Base-by-base conservation (phyloP, 2,797 vertebrate genomes). In the Halcyon chelicuti region DNA sequence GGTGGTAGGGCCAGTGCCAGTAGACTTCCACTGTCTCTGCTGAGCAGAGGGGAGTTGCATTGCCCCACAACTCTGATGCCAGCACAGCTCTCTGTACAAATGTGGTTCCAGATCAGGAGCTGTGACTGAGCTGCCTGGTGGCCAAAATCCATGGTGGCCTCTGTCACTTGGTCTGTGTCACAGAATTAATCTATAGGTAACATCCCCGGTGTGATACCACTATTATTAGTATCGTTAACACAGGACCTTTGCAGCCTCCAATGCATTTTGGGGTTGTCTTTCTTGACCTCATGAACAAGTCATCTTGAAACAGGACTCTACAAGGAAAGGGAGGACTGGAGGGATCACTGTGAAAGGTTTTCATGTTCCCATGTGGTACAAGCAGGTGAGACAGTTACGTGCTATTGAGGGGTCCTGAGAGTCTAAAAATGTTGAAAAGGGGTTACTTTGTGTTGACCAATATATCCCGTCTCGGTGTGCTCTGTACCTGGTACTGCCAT, bases 1-100 rank as follows among this genome's bases (percentile, higher is more conserved):
- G 42, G 52, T 13, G 54, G 65, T 6, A 71, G 76, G 42, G 10
- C 7, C 35, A 39, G 52, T 40, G 57, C 62, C 77, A 63, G 58
- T 2, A 31, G 25, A 9, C 1, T n/a, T 7, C 17, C 33, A 5
- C 4, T 2, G 11, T 2, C 42, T 28, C 42, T 70, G 42, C 51
- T 46, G 72, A 14, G 23, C 5, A 2, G 15, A 18, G 60, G 15
- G 62, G 54, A 12, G 8, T 1, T 31, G 40, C 6, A 0, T 1
- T 18, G 28, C 10, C 44, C 47, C 2, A 0, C 60, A 80, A 65
- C 13, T 37, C 28, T 12, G 6, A 1, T 18, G 31, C 39, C 57
- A 55, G 35, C 57, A 40, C 21, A 46, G 51, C 46, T 9, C 22
- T 21, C 67, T 8, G 0, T 42, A 2, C 7, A 8, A 0, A 0